Evolutionary conservation across 2,113 vertebrate genomes (phyloP).

Genomic region (Phoenicopterus ruber): DNA sequence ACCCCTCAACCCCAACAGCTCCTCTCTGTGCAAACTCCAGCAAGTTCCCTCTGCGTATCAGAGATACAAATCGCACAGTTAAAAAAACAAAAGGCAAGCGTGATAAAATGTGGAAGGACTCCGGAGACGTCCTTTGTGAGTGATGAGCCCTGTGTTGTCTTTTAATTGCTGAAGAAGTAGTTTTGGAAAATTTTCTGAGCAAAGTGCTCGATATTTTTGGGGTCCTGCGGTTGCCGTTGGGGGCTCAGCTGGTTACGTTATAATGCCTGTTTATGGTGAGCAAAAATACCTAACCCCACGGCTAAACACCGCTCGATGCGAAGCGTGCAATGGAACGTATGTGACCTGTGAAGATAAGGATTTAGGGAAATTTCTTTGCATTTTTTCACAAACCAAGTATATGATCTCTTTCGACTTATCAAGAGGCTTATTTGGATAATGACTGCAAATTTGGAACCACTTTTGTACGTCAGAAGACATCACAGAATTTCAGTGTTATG

Average conservation of each 20-base stretch:
- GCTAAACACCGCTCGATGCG: background rate
- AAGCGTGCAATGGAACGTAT: background rate
- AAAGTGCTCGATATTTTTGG: background rate
- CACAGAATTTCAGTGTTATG: conserved; percentile 74
- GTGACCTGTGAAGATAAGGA: background rate
- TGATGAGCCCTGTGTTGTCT: accelerated
- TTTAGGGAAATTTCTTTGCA: background rate
- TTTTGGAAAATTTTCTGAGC: background rate
- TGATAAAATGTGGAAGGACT: background rate
- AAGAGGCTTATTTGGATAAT: conserved; percentile 77
- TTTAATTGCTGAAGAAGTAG: background rate
- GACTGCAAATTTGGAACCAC: conserved; percentile 78
- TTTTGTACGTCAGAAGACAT: conserved; percentile 77
- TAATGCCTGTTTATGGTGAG: accelerated
- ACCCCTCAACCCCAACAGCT: background rate
- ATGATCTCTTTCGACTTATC: conserved; percentile 63
- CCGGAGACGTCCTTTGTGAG: background rate
- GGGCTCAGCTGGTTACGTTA: background rate
- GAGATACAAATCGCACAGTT: background rate
- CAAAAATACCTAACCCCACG: background rate
- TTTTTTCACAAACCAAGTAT: conserved; percentile 36
- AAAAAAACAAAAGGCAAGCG: background rate
- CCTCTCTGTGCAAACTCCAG: background rate
- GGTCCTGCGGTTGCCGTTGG: background rate
- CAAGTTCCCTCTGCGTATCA: background rate